Conservation (phyloP, 2,888 invertebrate species). For the Thalpophila matura region DNA sequence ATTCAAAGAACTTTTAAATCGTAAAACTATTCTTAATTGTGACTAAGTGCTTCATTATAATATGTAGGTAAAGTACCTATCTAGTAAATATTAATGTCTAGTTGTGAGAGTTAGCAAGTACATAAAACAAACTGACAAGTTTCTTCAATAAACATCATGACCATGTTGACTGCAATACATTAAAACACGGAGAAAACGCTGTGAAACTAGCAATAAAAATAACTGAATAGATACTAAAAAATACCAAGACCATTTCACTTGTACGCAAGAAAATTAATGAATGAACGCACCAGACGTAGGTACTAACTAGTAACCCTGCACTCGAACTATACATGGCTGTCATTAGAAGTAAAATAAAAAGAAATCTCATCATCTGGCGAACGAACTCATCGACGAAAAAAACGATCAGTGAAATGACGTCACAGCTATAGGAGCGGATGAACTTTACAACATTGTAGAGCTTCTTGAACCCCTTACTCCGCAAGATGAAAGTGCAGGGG, state of each 20-base stretch:
- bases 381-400: constrained; percentile 53
- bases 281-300: constrained; percentile 22
- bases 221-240: constrained; percentile 14
- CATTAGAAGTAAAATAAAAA: constrained; percentile 55
- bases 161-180: constrained; percentile 26
- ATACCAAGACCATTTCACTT: constrained; percentile 21
- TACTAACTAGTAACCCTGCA: constrained; percentile 2
- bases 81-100: background rate
- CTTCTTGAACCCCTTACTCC: constrained; percentile 50
- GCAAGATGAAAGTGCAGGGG: constrained; percentile 55
- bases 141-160: constrained; percentile 23
- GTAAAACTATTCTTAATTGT: too few species aligned
- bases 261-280: constrained; percentile 39
- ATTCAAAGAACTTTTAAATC: too few species aligned
- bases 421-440: constrained; percentile 50
- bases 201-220: constrained; percentile 38
- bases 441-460: constrained; percentile 57
- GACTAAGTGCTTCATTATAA: background rate
- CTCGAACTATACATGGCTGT: constrained; percentile 57
- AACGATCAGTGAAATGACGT: constrained; percentile 64
- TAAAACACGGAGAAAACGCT: constrained; percentile 40
- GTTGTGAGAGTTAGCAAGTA: constrained; percentile 34
- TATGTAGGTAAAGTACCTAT: background rate
- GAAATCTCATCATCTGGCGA: constrained; percentile 71
- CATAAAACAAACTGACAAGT: constrained; percentile 36